phyloP scores from a whole-genome alignment of 1,140 invertebrate species.

The Choristoneura fumiferana region DNA sequence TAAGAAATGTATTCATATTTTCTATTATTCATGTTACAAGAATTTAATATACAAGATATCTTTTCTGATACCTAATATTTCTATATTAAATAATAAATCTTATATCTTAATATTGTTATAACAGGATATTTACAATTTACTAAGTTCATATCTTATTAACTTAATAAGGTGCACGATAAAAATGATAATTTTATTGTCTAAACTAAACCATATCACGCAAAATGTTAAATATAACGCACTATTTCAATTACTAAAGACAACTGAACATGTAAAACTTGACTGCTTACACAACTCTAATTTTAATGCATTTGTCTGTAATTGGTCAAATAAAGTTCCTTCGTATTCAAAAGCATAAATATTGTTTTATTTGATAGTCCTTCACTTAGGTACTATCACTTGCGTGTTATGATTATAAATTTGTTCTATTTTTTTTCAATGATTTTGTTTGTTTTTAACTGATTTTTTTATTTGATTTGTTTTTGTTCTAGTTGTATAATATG shows the following conservation, averaged over 20 bases:
- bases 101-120: slow-evolving; percentile 41
- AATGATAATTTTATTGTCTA: slow-evolving; percentile 28
- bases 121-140: slow-evolving; percentile 53
- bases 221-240: slow-evolving; percentile 36
- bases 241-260: slow-evolving; percentile 49
- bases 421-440: no score
- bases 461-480: no score
- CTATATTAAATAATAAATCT: slow-evolving; percentile 47
- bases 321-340: slow-evolving; percentile 75
- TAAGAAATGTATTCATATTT: slow-evolving; percentile 76
- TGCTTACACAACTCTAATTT: slow-evolving; percentile 43
- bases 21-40: slow-evolving; percentile 69
- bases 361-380: background rate
- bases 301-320: slow-evolving; percentile 61
- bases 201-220: slow-evolving; percentile 6
- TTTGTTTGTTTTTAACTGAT: no score
- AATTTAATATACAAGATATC: slow-evolving; percentile 63
- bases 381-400: no score
- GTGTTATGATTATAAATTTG: no score
- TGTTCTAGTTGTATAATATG: no score
- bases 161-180: slow-evolving; percentile 54
- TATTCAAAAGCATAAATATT: slow-evolving; percentile 36
- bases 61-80: slow-evolving; percentile 64
- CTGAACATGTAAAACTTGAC: slow-evolving; percentile 35
- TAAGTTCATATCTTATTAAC: slow-evolving; percentile 53